Evolutionary conservation across 1,140 invertebrate species (phyloP), one percentile per base, ranked within the genome.

Genomic region (Aricia agestis): DNA sequence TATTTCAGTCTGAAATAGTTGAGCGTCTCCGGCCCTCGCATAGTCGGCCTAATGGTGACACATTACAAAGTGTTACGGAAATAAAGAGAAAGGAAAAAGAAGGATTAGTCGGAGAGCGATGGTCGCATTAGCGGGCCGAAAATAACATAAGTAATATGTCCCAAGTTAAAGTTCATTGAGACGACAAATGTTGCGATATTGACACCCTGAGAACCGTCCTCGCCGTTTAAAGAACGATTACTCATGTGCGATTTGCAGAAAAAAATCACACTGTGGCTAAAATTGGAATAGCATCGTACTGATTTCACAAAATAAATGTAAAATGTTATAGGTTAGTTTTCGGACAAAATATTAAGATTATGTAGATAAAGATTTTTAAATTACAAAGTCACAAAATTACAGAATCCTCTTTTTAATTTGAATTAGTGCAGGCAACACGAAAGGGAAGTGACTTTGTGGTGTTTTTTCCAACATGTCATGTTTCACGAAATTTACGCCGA

Each of bases 401-500:
- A 13, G 9, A 52, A 52, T 52, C 13, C 0, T 15, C 2, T 52
- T 52, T 52, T 52, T 52, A 2, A 52, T 69, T 70, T 68, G 67
- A 66, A 68, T 70, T 70, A 69, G 61, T 36, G 36, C 2, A 32
- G 63, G 67, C 59, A 84, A 85, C 79, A 78, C 81, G 83, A 79
- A 76, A 71, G 80, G 80, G 80, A 77, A 80, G 77, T 82, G 73
- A 78, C 76, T 84, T 86, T 82, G 80, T 83, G 69, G 79, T 76
- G 82, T 87, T 89, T 92, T 89, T 90, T 92, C 83, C 83, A 83
- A 86, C 80, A 81, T 87, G 88, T 92, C 92, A 92, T 92, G 89
- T 92, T 92, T 87, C 86, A 87, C 78, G 76, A 90, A 92, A 92
- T 92, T 92, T 92, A 92, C 87, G 87, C 78, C 74, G 83, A 79